Evolutionary conservation across 1,140 invertebrate species (phyloP).

Genomic region (Drosophila tropicalis): DNA sequence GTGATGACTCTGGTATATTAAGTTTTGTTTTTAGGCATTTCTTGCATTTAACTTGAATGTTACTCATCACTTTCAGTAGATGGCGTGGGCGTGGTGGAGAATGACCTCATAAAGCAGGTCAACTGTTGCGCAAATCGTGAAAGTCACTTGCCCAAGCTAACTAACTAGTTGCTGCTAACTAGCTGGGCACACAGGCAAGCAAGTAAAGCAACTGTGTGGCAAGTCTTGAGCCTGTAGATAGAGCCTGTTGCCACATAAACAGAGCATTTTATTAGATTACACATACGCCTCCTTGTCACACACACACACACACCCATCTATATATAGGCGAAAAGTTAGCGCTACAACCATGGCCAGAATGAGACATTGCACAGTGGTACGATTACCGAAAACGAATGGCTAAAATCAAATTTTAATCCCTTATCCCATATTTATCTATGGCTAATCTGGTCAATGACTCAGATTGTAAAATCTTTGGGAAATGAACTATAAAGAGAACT

Average conservation of each 20-base stretch:
- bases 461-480: too few species aligned
- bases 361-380: background rate
- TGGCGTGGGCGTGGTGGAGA: background rate
- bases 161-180: slow-evolving; percentile 21
- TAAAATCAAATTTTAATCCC: too few species aligned
- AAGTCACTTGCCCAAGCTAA: slow-evolving; percentile 8
- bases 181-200: slow-evolving; percentile 13
- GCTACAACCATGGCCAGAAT: background rate
- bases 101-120: slow-evolving; percentile 50
- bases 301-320: background rate
- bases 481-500: too few species aligned
- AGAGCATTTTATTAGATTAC: slow-evolving; percentile 81
- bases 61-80: background rate
- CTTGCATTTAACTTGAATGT: slow-evolving; percentile 54
- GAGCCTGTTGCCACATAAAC: slow-evolving; percentile 79
- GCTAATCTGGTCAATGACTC: too few species aligned
- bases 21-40: slow-evolving; percentile 26
- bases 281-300: slow-evolving; percentile 59
- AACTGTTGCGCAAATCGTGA: slow-evolving; percentile 46
- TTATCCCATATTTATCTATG: too few species aligned
- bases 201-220: background rate
- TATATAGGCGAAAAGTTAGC: slow-evolving; percentile 40
- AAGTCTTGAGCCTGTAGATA: slow-evolving; percentile 23
- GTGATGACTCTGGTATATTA: background rate
- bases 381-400: too few species aligned